These are phyloP conservation scores for Meloidogyne exigua DNA, from an alignment of 1,140 invertebrate genomes.

Conservation along the genomic window DNA sequence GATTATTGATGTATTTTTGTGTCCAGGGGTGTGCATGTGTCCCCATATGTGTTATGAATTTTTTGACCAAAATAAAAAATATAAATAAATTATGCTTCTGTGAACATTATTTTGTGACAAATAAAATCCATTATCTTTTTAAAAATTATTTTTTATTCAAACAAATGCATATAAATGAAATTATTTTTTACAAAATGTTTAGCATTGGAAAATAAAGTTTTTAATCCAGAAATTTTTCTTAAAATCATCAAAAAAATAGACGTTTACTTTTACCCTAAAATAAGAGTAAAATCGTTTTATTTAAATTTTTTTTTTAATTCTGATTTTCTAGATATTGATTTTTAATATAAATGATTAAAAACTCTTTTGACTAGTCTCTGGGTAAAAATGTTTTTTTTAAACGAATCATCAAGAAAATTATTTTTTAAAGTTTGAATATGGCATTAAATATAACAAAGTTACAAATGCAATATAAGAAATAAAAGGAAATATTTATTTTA, in stretches of 20 bases:
- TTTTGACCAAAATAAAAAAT: neutral
- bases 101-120: neutral
- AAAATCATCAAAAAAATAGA: too few species aligned
- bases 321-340: too few species aligned
- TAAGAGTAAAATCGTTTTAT: too few species aligned
- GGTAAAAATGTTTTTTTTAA: too few species aligned
- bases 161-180: neutral
- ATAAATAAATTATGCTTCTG: constrained; percentile 3
- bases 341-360: too few species aligned
- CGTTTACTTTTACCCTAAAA: too few species aligned
- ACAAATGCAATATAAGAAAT: neutral
- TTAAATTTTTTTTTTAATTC: too few species aligned
- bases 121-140: neutral
- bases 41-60: neutral
- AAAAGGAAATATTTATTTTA: neutral
- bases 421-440: neutral
- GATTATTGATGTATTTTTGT: neutral
- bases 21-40: neutral
- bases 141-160: neutral
- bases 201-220: too few species aligned
- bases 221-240: too few species aligned
- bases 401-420: neutral
- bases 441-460: neutral
- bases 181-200: neutral
- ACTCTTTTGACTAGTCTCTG: neutral